Conservation (phyloP, 2,888 invertebrate species). For the Ophion slaviceki region DNA sequence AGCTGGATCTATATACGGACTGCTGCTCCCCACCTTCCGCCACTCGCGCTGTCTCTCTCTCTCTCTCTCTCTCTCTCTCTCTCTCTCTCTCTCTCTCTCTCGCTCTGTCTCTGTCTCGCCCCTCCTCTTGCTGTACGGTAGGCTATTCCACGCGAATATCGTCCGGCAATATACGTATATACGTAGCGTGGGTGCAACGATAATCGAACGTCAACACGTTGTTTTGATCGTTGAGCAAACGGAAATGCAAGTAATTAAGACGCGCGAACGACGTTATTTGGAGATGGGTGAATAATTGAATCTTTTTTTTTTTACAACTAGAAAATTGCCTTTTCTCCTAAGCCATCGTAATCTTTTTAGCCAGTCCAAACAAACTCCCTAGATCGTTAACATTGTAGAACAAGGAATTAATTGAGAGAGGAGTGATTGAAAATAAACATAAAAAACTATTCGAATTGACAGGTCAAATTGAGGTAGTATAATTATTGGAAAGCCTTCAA, state of each 20-base stretch:
- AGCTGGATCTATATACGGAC: slow-evolving; percentile 49
- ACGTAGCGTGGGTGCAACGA: slow-evolving; percentile 33
- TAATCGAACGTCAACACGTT: slow-evolving; percentile 50
- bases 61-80: background rate
- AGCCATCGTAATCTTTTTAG: too few species aligned
- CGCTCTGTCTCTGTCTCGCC: background rate
- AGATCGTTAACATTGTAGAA: background rate
- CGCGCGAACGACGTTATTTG: slow-evolving; percentile 14
- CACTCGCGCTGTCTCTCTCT: background rate
- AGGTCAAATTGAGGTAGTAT: background rate
- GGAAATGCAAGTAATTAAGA: slow-evolving; percentile 39
- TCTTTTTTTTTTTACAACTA: background rate
- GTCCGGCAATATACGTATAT: slow-evolving; percentile 13
- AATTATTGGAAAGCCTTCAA: too few species aligned
- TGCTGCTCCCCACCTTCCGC: background rate
- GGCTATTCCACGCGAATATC: slow-evolving; percentile 23
- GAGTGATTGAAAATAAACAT: background rate
- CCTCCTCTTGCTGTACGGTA: background rate
- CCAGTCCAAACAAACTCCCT: too few species aligned
- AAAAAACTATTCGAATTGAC: background rate
- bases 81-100: slow-evolving; percentile 5
- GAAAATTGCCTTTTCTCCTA: too few species aligned
- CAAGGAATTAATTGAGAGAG: background rate
- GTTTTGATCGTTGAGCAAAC: slow-evolving; percentile 39
- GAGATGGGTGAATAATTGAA: background rate